Evolutionary conservation across 2,113 vertebrate genomes (phyloP).

Genomic region (Dinomys branickii): DNA sequence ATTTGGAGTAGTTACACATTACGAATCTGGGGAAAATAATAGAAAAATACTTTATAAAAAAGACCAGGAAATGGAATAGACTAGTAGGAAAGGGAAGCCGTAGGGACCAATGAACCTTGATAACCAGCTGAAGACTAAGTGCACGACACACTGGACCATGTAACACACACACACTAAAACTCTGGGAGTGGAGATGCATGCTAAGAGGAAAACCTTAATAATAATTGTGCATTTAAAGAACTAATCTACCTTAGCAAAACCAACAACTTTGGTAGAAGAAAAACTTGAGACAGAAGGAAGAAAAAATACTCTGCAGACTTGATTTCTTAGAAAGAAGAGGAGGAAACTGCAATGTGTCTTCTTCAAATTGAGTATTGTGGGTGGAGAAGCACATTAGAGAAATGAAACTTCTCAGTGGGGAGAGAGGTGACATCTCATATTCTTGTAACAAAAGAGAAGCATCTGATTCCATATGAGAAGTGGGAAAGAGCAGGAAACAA

Average conservation of each 20-base stretch:
- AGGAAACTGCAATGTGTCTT: neutral
- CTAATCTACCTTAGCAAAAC: slow-evolving; percentile 12
- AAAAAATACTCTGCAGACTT: neutral
- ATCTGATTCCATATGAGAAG: neutral
- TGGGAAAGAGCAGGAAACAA: neutral
- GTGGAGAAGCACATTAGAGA: neutral
- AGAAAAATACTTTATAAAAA: neutral
- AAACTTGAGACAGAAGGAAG: neutral
- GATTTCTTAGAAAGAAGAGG: neutral
- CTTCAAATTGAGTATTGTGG: neutral
- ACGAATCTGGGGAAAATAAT: neutral
- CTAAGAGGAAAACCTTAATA: neutral
- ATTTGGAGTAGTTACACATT: neutral
- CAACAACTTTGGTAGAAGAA: neutral
- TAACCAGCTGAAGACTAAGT: neutral
- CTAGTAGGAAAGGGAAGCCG: neutral
- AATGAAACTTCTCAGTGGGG: neutral
- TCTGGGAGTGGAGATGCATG: neutral
- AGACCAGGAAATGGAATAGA: neutral
- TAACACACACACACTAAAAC: neutral
- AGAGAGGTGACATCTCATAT: neutral
- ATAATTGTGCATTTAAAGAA: slow-evolving; percentile 42
- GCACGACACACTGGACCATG: neutral
- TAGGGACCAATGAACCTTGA: neutral
- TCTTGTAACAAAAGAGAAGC: neutral